These are phyloP conservation scores for Campaea margaritaria DNA, from an alignment of 2,888 invertebrate species.

Conservation along the genomic window DNA sequence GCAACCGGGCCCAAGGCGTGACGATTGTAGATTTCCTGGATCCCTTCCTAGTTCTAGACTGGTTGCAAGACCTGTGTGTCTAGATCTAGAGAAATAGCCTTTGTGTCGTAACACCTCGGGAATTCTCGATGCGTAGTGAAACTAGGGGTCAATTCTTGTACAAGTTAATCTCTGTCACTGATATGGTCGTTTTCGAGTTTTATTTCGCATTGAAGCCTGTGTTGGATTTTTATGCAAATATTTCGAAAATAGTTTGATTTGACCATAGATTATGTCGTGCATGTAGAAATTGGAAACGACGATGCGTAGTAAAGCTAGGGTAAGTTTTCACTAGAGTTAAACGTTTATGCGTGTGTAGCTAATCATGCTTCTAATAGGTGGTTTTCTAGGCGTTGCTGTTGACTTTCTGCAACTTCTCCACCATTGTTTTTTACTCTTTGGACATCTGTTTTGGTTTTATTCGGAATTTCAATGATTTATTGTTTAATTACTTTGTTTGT, in stretches of 20 bases:
- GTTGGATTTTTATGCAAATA: no score
- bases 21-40: slow-evolving; percentile 55
- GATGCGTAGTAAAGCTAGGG: slow-evolving; percentile 11
- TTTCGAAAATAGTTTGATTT: no score
- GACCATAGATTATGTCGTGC: no score
- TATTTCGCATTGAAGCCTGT: no score
- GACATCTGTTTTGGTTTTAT: not conserved
- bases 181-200: no score
- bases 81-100: slow-evolving; percentile 47
- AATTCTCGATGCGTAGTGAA: slow-evolving; percentile 16
- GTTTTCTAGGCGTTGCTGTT: not conserved
- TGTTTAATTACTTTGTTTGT: not conserved
- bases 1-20: slow-evolving; percentile 27
- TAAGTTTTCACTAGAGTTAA: slow-evolving; percentile 16
- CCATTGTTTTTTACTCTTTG: not conserved
- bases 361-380: slow-evolving; percentile 10
- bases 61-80: slow-evolving; percentile 42
- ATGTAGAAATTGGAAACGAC: not conserved
- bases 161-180: no score
- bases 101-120: slow-evolving; percentile 62
- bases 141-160: no score
- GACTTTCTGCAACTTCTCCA: not conserved
- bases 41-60: slow-evolving; percentile 62
- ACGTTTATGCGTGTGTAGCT: slow-evolving; percentile 12
- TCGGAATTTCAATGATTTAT: not conserved